Evolutionary conservation across 2,888 invertebrate species (phyloP).

Genomic region (Microplitis deprimator): DNA sequence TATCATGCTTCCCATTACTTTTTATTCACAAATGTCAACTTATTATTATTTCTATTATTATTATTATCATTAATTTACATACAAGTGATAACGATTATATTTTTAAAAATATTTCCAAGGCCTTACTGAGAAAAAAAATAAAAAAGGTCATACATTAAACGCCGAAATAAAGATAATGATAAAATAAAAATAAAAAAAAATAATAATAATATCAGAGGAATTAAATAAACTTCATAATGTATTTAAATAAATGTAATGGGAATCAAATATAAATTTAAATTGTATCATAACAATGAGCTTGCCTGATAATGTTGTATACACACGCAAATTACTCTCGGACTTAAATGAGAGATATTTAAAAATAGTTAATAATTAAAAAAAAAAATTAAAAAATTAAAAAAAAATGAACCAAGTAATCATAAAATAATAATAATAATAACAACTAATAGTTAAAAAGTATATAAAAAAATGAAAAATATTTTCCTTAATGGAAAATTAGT

Average conservation of each 20-base stretch:
- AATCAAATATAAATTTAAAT: conserved; percentile 35
- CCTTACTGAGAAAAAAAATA: conserved; percentile 11
- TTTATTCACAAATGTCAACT: not conserved
- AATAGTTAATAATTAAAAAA: conserved; percentile 49
- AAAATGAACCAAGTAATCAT: conserved; percentile 52
- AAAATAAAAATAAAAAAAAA: not conserved
- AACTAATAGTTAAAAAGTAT: not conserved
- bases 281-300: conserved; percentile 37
- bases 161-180: conserved; percentile 13
- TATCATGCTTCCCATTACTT: conserved; percentile 43
- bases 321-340: conserved; percentile 53
- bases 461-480: conserved; percentile 37
- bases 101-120: conserved; percentile 20
- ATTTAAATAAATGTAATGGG: conserved; percentile 30
- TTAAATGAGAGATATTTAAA: conserved; percentile 40
- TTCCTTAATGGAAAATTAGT: conserved; percentile 60
- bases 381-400: conserved; percentile 49
- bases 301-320: conserved; percentile 46
- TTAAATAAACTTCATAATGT: conserved; percentile 28
- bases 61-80: not conserved
- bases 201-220: conserved; percentile 16
- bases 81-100: conserved; percentile 26
- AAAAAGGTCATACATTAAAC: not conserved
- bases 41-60: conserved; percentile 3
- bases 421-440: conserved; percentile 15